Percentiles rank a stretch among this genome's conserved stretches.
Conservation (phyloP, 2,888 invertebrate species). For the Leuctra nigra region DNA sequence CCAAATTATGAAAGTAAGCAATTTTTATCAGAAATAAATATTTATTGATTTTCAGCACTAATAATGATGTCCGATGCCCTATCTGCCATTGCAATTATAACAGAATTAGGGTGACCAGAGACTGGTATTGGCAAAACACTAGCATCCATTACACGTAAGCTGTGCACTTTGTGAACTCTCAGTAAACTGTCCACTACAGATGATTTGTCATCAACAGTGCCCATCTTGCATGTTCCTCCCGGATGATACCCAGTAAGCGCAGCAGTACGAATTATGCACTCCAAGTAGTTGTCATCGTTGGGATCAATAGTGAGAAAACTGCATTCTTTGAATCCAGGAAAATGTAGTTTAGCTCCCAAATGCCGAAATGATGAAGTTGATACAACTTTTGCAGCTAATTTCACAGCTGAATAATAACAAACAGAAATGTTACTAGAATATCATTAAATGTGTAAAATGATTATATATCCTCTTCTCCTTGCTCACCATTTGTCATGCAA, state of each 20-base stretch:
- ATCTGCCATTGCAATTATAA: constrained; percentile 58
- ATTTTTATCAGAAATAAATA: too few species aligned
- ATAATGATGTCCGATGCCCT: constrained; percentile 55
- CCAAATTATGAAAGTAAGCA: too few species aligned
- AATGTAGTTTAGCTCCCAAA: constrained; percentile 56
- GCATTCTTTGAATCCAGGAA: constrained; percentile 58
- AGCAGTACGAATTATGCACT: constrained; percentile 56
- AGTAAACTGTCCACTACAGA: constrained; percentile 63
- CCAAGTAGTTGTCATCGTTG: constrained; percentile 47
- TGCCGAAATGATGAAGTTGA: constrained; percentile 50
- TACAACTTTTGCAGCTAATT: constrained; percentile 48
- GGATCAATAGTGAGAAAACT: constrained; percentile 40
- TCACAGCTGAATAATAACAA: constrained; percentile 48
- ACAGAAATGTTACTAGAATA: too few species aligned
- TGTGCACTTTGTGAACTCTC: constrained; percentile 55
- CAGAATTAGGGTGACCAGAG: constrained; percentile 68
- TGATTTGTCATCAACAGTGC: constrained; percentile 37
- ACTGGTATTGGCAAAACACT: constrained; percentile 72
- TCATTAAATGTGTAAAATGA: too few species aligned
- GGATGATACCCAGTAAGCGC: constrained; percentile 72
- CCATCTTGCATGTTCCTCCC: constrained; percentile 72
- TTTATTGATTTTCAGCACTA: too few species aligned
- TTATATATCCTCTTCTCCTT: too few species aligned
- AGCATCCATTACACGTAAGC: constrained; percentile 70
- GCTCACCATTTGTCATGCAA: constrained; percentile 54